Base-by-base conservation (phyloP, 2,113 vertebrate genomes). In the Eudyptes chrysolophus region DNA sequence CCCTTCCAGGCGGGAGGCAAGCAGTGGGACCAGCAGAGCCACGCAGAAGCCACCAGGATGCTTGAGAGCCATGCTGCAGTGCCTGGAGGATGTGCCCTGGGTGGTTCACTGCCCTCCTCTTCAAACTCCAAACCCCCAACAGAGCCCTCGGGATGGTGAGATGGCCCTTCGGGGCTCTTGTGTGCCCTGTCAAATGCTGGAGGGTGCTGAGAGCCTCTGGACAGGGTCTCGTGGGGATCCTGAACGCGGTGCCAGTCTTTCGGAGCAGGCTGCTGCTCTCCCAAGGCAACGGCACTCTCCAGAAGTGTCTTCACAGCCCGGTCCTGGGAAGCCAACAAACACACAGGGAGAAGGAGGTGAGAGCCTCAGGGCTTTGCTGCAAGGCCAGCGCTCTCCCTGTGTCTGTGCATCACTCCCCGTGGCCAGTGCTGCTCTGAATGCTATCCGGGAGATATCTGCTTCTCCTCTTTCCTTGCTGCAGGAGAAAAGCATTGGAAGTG, bases 401-500 rank as follows among this genome's bases (percentile, higher is more conserved):
- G 16, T 6, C 24, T 1, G 0, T 78, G n/a, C 26, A 12, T 42
- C 2, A 1, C 22, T 76, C 20, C 51, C 34, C 4, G 1, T 0
- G 3, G 30, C 36, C 26, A 3, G 38, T 12, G 1, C 36, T 6
- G 5, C 61, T 69, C 60, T 26, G 30, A 54, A n/a, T 13, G 42
- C n/a, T 18, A 2, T 11, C 49, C 12, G 4, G 44, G 40, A 30
- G 17, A 49, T 8, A 32, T 1, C 27, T 36, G 2, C 19, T 58
- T 24, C 40, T 90, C 32, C 38, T 78, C 52, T 83, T 58, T 26
- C 32, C 9, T 19, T 5, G 8, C 27, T 46, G 27, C 2, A 2
- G 27, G 42, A 62, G 25, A 54, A 57, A 58, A 58, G 3, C 44
- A 7, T 6, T 51, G 40, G 32, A 30, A 49, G 16, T 7, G 8